Evolutionary conservation across 2,797 vertebrate species (phyloP).

Genomic region (Cossypha heuglini): DNA sequence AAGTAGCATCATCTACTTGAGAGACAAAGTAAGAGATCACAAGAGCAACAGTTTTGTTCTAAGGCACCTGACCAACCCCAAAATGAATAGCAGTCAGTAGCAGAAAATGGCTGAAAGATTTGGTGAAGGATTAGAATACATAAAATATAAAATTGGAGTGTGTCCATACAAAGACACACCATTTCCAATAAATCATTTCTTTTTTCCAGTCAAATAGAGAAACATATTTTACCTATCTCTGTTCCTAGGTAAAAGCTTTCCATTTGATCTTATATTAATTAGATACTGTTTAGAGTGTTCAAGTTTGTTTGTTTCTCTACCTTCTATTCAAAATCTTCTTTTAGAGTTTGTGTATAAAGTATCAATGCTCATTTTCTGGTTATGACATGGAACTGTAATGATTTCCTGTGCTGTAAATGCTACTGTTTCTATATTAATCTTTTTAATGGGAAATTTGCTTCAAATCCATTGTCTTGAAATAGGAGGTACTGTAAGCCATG

Average conservation of each 20-base stretch:
- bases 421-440: not conserved
- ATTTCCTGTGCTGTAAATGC: not conserved
- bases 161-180: not conserved
- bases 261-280: not conserved
- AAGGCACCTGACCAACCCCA: not conserved
- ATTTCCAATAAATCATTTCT: not conserved
- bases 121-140: not conserved
- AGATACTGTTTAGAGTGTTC: not conserved
- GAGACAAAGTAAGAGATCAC: not conserved
- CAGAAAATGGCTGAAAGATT: not conserved
- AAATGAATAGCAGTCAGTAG: not conserved
- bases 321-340: not conserved
- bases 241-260: not conserved
- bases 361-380: not conserved
- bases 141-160: not conserved
- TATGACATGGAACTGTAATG: not conserved
- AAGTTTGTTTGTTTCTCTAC: not conserved
- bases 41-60: not conserved
- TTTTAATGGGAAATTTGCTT: not conserved
- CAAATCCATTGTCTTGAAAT: not conserved
- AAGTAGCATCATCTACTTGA: not conserved
- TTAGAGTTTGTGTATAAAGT: not conserved
- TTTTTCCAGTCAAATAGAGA: not conserved
- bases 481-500: not conserved
- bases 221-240: not conserved